phyloP scores from a whole-genome alignment of 2,888 invertebrate species.

The Malacosoma neustria region DNA sequence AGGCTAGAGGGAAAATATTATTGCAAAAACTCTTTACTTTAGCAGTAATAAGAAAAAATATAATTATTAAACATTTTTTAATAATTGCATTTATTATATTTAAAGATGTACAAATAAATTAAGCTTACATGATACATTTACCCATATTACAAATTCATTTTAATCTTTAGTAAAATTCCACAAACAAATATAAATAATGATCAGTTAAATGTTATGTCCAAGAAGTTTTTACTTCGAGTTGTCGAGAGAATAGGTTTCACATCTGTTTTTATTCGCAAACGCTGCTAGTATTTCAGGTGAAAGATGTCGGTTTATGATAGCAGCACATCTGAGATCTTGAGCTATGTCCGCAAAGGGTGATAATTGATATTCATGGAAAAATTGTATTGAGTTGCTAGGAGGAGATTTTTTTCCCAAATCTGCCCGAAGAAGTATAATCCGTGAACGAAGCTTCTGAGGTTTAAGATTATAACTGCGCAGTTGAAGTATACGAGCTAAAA shows the following conservation, averaged over 20 bases:
- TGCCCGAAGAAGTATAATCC: slow-evolving; percentile 21
- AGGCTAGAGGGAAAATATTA: too few relatives aligned
- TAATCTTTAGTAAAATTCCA: too few relatives aligned
- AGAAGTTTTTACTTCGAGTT: too few relatives aligned
- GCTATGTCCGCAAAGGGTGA: slow-evolving; percentile 18
- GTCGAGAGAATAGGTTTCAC: slow-evolving; percentile 7
- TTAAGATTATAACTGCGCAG: slow-evolving; percentile 12
- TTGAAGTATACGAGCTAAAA: slow-evolving; percentile 23
- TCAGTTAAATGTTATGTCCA: too few relatives aligned
- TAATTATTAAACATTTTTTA: too few relatives aligned
- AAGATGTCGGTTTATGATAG: slow-evolving; percentile 30
- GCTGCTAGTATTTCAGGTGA: slow-evolving; percentile 17
- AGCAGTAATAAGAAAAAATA: too few relatives aligned
- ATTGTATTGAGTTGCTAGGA: neutral
- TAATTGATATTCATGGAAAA: slow-evolving; percentile 13
- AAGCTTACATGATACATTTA: too few relatives aligned
- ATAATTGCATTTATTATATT: too few relatives aligned
- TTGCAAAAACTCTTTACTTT: too few relatives aligned
- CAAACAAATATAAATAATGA: too few relatives aligned
- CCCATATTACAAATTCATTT: too few relatives aligned
- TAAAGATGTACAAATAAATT: too few relatives aligned
- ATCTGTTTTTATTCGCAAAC: slow-evolving; percentile 23
- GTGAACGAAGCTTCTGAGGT: slow-evolving; percentile 20
- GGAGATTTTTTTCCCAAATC: neutral
- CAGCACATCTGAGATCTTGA: slow-evolving; percentile 23